phyloP scores from a whole-genome alignment of 1,140 invertebrate species.

The Pectinophora gossypiella region DNA sequence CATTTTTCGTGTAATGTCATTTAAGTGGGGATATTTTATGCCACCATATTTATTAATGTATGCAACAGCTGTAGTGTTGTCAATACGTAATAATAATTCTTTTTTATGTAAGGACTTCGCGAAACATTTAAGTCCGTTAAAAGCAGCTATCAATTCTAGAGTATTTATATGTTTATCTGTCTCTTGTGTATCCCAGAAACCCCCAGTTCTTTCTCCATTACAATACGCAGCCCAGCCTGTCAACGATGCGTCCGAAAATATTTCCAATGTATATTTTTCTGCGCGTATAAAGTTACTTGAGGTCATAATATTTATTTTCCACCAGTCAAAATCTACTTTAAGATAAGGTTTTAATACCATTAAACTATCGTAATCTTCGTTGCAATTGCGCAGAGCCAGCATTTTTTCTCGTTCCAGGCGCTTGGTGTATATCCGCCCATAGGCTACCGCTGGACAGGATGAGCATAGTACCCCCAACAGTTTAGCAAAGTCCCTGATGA shows the following conservation, averaged over 20 bases:
- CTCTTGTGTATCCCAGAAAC: slow-evolving; percentile 25
- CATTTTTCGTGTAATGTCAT: slow-evolving; percentile 22
- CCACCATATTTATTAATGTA: slow-evolving; percentile 34
- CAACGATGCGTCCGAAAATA: slow-evolving; percentile 34
- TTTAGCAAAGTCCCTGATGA: slow-evolving; percentile 27
- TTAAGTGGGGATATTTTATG: slow-evolving; percentile 19
- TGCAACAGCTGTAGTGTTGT: slow-evolving; percentile 33
- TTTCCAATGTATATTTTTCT: slow-evolving; percentile 15
- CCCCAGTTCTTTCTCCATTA: slow-evolving; percentile 18
- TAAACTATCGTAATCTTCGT: slow-evolving; percentile 10
- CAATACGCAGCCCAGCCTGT: slow-evolving; percentile 31
- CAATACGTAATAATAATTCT: slow-evolving; percentile 19
- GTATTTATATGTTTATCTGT: slow-evolving; percentile 30
- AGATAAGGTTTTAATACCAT: slow-evolving; percentile 3
- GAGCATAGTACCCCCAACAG: slow-evolving; percentile 24
- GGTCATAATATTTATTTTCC: slow-evolving; percentile 21
- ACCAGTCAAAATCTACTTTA: slow-evolving; percentile 30
- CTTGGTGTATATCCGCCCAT: slow-evolving; percentile 27
- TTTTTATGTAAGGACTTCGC: slow-evolving; percentile 10
- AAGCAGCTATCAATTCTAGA: slow-evolving; percentile 29
- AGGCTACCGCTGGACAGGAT: slow-evolving; percentile 23
- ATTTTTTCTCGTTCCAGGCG: slow-evolving; percentile 20
- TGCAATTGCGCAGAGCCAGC: slow-evolving; percentile 1
- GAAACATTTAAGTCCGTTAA: slow-evolving; percentile 30
- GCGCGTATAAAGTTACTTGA: slow-evolving; percentile 15